Evolutionary conservation across 2,113 vertebrate genomes (phyloP).

Genomic region (Psilopsiagon aymara): DNA sequence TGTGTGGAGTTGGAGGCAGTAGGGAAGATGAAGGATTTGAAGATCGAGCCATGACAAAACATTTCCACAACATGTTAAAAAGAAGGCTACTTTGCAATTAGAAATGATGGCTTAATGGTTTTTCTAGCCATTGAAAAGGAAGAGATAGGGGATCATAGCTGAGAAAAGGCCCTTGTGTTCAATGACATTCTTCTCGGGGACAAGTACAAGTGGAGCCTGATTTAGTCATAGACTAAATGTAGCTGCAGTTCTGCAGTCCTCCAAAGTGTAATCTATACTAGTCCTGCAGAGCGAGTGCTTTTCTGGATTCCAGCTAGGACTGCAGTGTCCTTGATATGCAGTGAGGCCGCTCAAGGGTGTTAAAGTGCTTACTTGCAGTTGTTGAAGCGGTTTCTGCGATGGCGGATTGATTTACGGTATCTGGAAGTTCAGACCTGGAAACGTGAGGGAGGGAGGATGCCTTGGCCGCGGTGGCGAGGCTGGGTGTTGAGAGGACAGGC

Average conservation of each 20-base stretch:
- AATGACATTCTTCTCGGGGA: conserved; percentile 41
- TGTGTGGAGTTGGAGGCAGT: not conserved
- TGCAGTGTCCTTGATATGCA: conserved; percentile 38
- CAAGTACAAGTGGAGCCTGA: conserved; percentile 24
- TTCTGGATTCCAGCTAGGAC: conserved; percentile 6
- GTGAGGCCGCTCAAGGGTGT: not conserved
- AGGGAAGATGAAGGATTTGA: not conserved
- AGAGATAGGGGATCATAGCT: not conserved
- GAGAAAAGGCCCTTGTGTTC: conserved; percentile 11
- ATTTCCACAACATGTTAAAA: not conserved
- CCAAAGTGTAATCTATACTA: not conserved
- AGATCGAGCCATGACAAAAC: not conserved
- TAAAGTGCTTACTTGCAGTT: conserved; percentile 55
- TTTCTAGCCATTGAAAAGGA: not conserved
- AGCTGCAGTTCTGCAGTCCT: conserved; percentile 26
- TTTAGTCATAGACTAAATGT: conserved; percentile 43
- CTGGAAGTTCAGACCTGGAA: conserved; percentile 73
- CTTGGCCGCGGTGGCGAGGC: conserved; percentile 65
- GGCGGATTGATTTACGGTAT: conserved; percentile 72
- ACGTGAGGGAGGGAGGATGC: conserved; percentile 75
- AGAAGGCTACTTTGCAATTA: not conserved
- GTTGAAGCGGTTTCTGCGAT: not conserved
- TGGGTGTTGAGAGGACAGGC: conserved; percentile 84
- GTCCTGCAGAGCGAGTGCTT: not conserved
- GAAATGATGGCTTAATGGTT: not conserved